These are phyloP conservation scores for Scomber scombrus DNA, from an alignment of 2,113 vertebrate species.

Conservation along the genomic window DNA sequence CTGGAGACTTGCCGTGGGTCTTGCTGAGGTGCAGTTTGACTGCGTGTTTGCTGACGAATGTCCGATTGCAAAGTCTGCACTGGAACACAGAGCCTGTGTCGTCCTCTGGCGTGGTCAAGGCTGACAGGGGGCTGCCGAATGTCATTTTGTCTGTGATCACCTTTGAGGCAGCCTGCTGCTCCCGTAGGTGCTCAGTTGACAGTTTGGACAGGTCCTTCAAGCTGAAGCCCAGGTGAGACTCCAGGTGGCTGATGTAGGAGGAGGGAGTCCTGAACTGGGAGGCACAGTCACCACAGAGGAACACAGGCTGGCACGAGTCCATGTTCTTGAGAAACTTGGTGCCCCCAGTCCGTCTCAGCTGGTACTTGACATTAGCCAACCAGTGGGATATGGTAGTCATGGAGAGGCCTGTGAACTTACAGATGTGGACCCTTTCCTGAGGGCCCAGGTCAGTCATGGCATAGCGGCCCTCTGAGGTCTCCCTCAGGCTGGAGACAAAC, in stretches of 20 bases:
- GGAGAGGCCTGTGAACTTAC: slow-evolving; percentile 99
- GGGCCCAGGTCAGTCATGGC: slow-evolving; percentile 99
- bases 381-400: slow-evolving; percentile 99
- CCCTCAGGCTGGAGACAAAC: slow-evolving; percentile 96
- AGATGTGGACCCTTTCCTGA: slow-evolving; percentile 99
- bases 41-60: slow-evolving; percentile 99
- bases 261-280: slow-evolving; percentile 99
- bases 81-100: slow-evolving; percentile 97
- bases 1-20: slow-evolving; percentile 99
- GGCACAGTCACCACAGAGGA: slow-evolving; percentile 99
- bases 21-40: slow-evolving; percentile 99
- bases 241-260: slow-evolving; percentile 97
- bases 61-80: slow-evolving; percentile 99
- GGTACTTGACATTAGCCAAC: slow-evolving; percentile 99
- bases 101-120: slow-evolving; percentile 90
- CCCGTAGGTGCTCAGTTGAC: slow-evolving; percentile 95
- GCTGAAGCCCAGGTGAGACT: slow-evolving; percentile 99
- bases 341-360: slow-evolving; percentile 98
- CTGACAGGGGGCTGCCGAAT: slow-evolving; percentile 81
- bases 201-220: slow-evolving; percentile 99
- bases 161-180: slow-evolving; percentile 97
- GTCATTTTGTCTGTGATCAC: slow-evolving; percentile 95
- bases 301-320: slow-evolving; percentile 98
- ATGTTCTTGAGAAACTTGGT: slow-evolving; percentile 99
- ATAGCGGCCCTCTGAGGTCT: slow-evolving; percentile 96